Conservation (phyloP, 1,140 invertebrate genomes). For the Homarus americanus region DNA sequence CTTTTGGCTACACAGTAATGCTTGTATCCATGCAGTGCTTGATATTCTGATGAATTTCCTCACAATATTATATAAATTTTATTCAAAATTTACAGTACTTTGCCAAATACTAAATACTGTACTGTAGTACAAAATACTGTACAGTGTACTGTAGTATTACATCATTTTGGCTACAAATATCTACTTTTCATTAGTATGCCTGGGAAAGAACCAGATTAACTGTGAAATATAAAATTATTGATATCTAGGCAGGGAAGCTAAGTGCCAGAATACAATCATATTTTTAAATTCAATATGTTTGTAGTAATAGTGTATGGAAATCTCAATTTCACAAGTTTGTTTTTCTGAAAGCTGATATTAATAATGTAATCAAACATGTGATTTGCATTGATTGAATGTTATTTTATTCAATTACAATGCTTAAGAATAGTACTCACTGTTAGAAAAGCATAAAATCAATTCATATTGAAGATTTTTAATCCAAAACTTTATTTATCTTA, state of each 20-base stretch:
- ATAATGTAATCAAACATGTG: neutral
- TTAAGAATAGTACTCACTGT: neutral
- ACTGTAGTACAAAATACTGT: neutral
- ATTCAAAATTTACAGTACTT: neutral
- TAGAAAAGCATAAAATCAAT: neutral
- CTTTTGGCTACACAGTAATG: neutral
- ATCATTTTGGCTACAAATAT: too few relatives aligned
- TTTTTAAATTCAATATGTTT: neutral
- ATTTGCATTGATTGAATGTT: neutral
- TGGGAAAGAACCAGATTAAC: neutral
- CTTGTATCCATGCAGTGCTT: neutral
- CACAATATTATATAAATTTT: neutral
- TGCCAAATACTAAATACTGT: neutral
- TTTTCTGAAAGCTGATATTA: neutral
- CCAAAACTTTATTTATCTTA: too few relatives aligned
- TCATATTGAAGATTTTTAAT: neutral
- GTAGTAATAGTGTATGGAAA: neutral
- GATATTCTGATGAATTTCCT: neutral
- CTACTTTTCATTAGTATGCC: neutral
- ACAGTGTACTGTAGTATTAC: neutral
- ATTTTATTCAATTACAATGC: neutral
- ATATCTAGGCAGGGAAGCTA: conserved; percentile 22
- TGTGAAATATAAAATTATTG: conserved; percentile 23
- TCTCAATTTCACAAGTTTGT: neutral
- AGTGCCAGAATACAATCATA: conserved; percentile 36